These are phyloP conservation scores for Boloria selene DNA, from an alignment of 2,888 invertebrate genomes.

Conservation along the genomic window DNA sequence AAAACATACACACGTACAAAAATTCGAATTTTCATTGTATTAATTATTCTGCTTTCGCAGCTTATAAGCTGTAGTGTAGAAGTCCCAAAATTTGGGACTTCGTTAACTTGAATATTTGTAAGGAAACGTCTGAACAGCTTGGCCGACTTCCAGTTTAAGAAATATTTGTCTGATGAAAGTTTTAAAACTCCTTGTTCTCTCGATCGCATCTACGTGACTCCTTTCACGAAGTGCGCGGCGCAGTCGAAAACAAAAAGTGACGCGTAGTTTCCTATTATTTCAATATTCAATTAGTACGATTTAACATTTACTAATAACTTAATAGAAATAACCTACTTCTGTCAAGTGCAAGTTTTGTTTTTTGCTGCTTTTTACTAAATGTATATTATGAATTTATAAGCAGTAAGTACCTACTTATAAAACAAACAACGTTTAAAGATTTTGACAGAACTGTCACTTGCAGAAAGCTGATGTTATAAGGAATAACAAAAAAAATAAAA, in stretches of 20 bases:
- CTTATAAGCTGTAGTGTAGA: too few relatives aligned
- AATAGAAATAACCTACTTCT: conserved; percentile 13
- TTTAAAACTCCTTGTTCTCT: conserved; percentile 52
- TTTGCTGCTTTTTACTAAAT: too few relatives aligned
- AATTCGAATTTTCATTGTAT: too few relatives aligned
- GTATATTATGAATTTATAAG: too few relatives aligned
- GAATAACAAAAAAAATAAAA: too few relatives aligned
- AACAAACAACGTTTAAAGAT: too few relatives aligned
- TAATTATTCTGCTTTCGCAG: neutral
- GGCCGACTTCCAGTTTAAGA: conserved; percentile 58
- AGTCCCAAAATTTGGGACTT: conserved; percentile 6
- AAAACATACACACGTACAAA: neutral
- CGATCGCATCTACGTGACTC: conserved; percentile 43
- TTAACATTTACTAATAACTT: conserved; percentile 11
- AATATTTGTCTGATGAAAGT: conserved; percentile 55
- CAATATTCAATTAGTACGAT: conserved; percentile 21
- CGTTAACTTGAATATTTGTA: conserved; percentile 37
- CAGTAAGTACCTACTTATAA: too few relatives aligned
- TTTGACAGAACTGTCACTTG: too few relatives aligned
- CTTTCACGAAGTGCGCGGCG: conserved; percentile 48
- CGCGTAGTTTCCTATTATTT: conserved; percentile 28
- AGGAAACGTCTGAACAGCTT: conserved; percentile 47
- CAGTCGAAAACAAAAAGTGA: conserved; percentile 41
- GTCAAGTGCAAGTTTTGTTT: conserved; percentile 1
- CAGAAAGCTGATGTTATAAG: too few relatives aligned